These are phyloP conservation scores for Sialia sialis DNA, from an alignment of 2,113 vertebrate species.

Conservation along the genomic window DNA sequence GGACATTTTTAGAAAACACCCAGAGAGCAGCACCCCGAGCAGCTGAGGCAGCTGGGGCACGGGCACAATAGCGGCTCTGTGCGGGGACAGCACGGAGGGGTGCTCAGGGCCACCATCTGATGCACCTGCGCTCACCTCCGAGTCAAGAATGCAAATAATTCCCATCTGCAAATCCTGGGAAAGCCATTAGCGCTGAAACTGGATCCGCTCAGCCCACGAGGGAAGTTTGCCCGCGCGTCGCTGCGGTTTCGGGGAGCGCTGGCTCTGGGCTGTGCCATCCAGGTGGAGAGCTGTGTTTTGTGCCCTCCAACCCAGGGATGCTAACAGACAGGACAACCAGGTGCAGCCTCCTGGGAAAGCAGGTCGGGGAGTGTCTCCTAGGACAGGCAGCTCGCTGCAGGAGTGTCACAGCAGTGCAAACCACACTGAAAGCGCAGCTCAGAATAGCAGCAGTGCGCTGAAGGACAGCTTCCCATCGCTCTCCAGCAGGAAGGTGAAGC, in stretches of 20 bases:
- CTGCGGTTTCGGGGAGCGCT: neutral
- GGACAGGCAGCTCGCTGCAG: neutral
- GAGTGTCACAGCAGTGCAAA: neutral
- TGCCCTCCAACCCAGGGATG: neutral
- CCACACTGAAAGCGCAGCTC: neutral
- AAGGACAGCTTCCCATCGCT: neutral
- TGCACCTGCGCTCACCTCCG: conserved; percentile 70
- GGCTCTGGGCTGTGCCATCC: neutral
- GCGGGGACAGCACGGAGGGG: neutral
- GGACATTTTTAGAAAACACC: neutral
- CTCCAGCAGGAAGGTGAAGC: neutral
- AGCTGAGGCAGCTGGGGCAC: neutral
- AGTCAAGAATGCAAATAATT: conserved; percentile 73
- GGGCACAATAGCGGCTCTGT: conserved; percentile 70
- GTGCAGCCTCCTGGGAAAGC: neutral
- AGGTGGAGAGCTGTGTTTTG: neutral
- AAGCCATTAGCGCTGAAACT: neutral
- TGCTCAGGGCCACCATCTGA: neutral
- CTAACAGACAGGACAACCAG: neutral
- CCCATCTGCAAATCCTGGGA: conserved; percentile 55
- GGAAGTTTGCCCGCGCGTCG: neutral
- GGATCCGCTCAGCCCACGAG: neutral
- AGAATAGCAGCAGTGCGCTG: neutral
- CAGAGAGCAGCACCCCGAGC: neutral
- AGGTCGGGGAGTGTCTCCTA: neutral